Conservation (phyloP, 2,113 vertebrate genomes). For the Epinephelus moara region DNA sequence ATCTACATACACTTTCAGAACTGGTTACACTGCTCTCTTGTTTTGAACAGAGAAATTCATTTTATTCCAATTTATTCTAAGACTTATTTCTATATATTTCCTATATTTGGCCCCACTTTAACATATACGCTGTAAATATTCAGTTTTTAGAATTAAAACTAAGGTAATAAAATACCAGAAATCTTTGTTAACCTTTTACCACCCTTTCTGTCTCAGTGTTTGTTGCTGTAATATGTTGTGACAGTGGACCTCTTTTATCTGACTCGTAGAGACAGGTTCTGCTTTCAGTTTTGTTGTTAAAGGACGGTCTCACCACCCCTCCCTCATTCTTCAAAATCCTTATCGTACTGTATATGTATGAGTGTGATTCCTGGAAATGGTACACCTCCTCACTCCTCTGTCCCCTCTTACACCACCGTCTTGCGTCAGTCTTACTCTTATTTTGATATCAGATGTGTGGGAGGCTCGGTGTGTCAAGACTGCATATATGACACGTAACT, state of each 20-base stretch:
- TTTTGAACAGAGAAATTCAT: background rate
- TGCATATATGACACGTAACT: background rate
- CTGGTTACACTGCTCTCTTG: background rate
- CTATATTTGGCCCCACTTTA: background rate
- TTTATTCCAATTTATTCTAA: background rate
- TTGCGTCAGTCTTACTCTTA: background rate
- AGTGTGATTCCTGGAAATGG: constrained; percentile 33
- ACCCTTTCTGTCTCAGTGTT: background rate
- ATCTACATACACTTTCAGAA: background rate
- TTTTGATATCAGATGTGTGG: background rate
- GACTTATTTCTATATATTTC: background rate
- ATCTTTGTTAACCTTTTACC: background rate
- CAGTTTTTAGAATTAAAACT: background rate
- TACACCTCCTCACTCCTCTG: background rate
- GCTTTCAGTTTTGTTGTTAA: background rate
- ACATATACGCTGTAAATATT: background rate
- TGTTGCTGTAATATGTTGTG: background rate
- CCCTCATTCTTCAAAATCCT: constrained; percentile 28
- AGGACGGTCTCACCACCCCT: background rate
- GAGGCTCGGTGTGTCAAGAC: background rate
- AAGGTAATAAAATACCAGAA: background rate
- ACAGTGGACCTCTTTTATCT: background rate
- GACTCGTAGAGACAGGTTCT: background rate
- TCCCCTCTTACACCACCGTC: background rate
- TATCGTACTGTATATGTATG: background rate